Conservation (phyloP, 2,113 vertebrate genomes). For the Bettongia penicillata region DNA sequence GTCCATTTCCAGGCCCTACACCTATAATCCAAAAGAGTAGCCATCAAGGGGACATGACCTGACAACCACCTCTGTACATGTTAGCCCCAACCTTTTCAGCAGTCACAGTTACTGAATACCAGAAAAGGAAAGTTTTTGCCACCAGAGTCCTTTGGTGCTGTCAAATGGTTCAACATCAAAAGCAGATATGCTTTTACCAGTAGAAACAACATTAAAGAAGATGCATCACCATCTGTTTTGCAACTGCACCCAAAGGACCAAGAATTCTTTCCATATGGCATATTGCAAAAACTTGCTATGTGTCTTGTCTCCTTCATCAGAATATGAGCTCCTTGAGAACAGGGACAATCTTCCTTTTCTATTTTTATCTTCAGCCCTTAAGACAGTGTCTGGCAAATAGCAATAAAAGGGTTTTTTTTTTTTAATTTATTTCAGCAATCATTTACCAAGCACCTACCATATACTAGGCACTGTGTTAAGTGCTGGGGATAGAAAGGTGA, state of each 20-base stretch:
- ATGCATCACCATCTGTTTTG: neutral
- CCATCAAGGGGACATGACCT: neutral
- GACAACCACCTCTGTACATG: neutral
- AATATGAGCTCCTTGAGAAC: neutral
- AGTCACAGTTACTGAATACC: neutral
- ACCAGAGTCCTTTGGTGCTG: neutral
- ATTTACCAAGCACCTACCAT: neutral
- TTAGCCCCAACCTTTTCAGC: neutral
- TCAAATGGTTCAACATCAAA: conserved; percentile 1
- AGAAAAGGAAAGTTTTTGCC: neutral
- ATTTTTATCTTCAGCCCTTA: neutral
- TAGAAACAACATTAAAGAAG: neutral
- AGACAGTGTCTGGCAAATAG: neutral
- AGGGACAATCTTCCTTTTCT: neutral
- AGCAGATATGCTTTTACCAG: neutral
- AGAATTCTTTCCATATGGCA: neutral
- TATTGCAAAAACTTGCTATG: neutral
- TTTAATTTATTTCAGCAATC: neutral
- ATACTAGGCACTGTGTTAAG: neutral
- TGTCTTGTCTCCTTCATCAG: neutral
- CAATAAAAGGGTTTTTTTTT: neutral
- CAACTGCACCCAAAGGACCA: neutral
- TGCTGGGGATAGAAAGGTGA: neutral
- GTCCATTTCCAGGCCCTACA: neutral
- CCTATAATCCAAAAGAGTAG: neutral